phyloP scores from a whole-genome alignment of 2,113 vertebrate species.

The Notarius quadriscutis region DNA sequence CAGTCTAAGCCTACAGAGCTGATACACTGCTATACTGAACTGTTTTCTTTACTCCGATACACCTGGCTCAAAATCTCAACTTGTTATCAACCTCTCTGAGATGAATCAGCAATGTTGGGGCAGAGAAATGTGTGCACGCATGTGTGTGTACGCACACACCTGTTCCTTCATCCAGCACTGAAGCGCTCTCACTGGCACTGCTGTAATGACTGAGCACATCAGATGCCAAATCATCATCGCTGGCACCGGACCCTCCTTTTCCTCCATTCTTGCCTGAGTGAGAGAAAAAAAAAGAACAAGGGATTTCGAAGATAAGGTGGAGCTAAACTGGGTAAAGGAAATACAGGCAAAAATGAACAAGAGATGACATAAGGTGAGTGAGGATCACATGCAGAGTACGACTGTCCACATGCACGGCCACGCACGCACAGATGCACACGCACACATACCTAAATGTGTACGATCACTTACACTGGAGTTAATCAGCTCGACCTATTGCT shows the following conservation, averaged over 20 bases:
- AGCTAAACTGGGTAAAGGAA: background rate
- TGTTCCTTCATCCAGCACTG: conserved; percentile 79
- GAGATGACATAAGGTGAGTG: no score
- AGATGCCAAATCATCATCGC: conserved; percentile 87
- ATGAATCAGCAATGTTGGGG: background rate
- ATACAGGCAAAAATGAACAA: background rate
- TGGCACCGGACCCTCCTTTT: conserved; percentile 81
- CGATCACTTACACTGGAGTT: conserved; percentile 1
- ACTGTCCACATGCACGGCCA: background rate
- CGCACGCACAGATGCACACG: background rate
- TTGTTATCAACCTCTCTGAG: background rate
- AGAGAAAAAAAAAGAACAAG: background rate
- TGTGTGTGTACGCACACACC: conserved; percentile 63
- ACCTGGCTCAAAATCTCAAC: background rate
- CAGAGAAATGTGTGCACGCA: background rate
- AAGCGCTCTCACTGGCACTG: conserved; percentile 83
- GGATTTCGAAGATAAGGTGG: background rate
- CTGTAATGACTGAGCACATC: conserved; percentile 87
- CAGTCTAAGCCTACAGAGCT: background rate
- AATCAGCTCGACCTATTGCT: background rate
- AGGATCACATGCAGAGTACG: background rate
- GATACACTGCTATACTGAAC: background rate
- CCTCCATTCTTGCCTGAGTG: conserved; percentile 73
- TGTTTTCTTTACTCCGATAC: background rate
- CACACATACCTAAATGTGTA: background rate